These are phyloP conservation scores for Andrena camellia DNA, from an alignment of 2,888 invertebrate genomes.

Conservation along the genomic window DNA sequence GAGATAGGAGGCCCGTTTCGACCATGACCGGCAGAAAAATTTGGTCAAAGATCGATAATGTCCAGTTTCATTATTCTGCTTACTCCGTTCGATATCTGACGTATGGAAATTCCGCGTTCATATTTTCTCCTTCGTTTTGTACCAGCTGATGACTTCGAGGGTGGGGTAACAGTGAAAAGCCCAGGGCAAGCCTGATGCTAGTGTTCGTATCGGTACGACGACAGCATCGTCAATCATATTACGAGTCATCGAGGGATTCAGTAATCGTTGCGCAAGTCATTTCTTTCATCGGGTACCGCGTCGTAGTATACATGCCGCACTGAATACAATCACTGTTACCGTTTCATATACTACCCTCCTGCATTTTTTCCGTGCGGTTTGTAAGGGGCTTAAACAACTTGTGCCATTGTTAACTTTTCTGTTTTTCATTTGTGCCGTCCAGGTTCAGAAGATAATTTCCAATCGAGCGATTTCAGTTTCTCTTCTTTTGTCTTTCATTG, in stretches of 20 bases:
- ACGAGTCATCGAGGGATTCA: constrained; percentile 46
- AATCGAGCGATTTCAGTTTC: background rate
- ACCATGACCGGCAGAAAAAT: constrained; percentile 69
- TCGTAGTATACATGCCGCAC: constrained; percentile 17
- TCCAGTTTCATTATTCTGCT: constrained; percentile 34
- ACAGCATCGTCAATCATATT: constrained; percentile 43
- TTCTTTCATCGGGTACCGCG: constrained; percentile 37
- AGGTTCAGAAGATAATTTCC: background rate
- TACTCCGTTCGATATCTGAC: background rate
- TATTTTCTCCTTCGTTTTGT: background rate
- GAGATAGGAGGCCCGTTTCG: constrained; percentile 21
- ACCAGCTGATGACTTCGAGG: background rate
- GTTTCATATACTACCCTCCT: constrained; percentile 9
- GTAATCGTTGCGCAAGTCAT: constrained; percentile 55
- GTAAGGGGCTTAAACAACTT: background rate
- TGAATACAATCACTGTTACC: constrained; percentile 48
- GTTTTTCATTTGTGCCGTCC: background rate
- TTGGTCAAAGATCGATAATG: constrained; percentile 56
- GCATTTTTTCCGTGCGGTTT: background rate
- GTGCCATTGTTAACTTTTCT: background rate
- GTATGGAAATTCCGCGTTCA: background rate
- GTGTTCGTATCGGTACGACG: constrained; percentile 6
- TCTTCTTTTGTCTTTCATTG: background rate
- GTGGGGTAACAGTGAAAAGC: background rate
- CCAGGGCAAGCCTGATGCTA: constrained; percentile 10